A percentile compares a stretch with the other conserved stretches of the same genome.
Conservation (phyloP, 2,113 vertebrate genomes). For the Toxotes jaculatrix region DNA sequence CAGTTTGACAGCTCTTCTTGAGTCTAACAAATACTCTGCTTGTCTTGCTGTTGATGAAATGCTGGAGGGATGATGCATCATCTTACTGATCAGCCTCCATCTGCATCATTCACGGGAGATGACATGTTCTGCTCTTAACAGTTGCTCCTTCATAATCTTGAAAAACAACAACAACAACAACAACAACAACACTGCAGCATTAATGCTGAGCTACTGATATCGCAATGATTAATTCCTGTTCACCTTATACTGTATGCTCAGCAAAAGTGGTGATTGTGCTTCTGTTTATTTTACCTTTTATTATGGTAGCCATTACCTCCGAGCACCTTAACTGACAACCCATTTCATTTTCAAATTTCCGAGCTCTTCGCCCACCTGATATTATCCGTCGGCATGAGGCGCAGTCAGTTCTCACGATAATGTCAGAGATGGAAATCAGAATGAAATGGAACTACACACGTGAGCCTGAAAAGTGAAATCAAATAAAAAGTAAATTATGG, state of each 20-base stretch:
- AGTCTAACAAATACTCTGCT: background rate
- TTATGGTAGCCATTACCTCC: background rate
- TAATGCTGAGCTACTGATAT: background rate
- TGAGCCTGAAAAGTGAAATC: background rate
- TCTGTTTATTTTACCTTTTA: slow-evolving; percentile 8
- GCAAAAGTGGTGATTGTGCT: background rate
- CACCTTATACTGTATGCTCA: background rate
- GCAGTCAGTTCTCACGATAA: background rate
- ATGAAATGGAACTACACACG: background rate
- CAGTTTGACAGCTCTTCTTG: background rate
- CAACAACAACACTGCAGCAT: background rate
- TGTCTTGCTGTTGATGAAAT: background rate
- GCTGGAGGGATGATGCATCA: background rate
- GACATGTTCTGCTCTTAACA: background rate
- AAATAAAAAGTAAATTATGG: slow-evolving; percentile 18
- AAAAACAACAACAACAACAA: no score
- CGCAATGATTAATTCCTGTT: background rate
- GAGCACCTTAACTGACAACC: slow-evolving; percentile 17
- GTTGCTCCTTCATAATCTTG: background rate
- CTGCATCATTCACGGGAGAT: background rate
- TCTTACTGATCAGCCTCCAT: background rate
- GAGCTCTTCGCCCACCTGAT: background rate
- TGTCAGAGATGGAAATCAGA: background rate
- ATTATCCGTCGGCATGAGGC: slow-evolving; percentile 15
- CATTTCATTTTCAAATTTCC: background rate